These are phyloP conservation scores for Lasioglossum marginatum DNA, from an alignment of 2,888 invertebrate species.

Conservation along the genomic window DNA sequence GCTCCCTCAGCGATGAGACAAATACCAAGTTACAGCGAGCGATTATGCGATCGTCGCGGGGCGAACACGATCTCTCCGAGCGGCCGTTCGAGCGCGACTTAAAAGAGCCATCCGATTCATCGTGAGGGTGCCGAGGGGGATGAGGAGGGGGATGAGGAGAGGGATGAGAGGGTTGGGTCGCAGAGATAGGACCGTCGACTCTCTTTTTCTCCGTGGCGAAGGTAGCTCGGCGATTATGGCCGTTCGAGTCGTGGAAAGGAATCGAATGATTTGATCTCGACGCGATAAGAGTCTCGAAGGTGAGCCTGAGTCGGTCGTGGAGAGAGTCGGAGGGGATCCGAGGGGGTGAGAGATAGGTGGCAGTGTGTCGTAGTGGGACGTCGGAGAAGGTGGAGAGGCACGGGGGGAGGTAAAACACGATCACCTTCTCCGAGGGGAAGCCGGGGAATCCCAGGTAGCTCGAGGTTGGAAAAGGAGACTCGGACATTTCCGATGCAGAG, in stretches of 20 bases:
- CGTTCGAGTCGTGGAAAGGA: conserved; percentile 72
- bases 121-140: conserved; percentile 23
- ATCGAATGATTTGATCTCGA: conserved; percentile 78
- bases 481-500: conserved; percentile 56
- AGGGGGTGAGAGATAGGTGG: conserved; percentile 3
- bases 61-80: conserved; percentile 46
- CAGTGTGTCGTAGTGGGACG: background rate
- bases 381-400: conserved; percentile 1
- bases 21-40: background rate
- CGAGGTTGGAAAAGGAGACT: conserved; percentile 50
- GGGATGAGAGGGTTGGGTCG: conserved; percentile 21
- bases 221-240: conserved; percentile 70
- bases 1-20: background rate
- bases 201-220: conserved; percentile 59
- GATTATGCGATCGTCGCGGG: conserved; percentile 14
- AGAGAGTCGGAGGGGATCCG: background rate
- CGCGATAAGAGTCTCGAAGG: conserved; percentile 72
- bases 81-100: conserved; percentile 52
- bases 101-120: conserved; percentile 65
- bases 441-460: conserved; percentile 44
- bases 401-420: conserved; percentile 54
- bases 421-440: conserved; percentile 37
- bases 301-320: conserved; percentile 25
- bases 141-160: background rate
- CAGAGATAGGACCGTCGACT: conserved; percentile 61